phyloP scores from a whole-genome alignment of 2,888 invertebrate genomes.

The Trichacis sp. region DNA sequence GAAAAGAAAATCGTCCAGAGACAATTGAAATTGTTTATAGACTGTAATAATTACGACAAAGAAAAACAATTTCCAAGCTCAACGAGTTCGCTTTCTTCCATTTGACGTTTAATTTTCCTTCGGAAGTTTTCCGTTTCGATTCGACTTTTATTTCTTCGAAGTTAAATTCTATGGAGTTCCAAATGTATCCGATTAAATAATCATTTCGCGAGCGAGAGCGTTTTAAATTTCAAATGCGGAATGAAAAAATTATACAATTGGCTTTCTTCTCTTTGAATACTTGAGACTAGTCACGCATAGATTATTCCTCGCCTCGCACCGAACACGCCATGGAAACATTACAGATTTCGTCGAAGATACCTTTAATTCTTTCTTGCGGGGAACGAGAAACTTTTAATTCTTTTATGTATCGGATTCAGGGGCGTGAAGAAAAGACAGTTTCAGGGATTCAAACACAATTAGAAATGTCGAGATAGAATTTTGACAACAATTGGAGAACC shows the following conservation, averaged over 20 bases:
- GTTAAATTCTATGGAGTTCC: background rate
- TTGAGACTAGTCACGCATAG: slow-evolving; percentile 53
- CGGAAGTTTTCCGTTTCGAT: background rate
- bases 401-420: no score
- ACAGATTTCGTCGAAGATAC: slow-evolving; percentile 34
- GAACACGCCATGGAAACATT: slow-evolving; percentile 24
- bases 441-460: no score
- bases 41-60: background rate
- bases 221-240: slow-evolving; percentile 22
- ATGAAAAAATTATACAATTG: slow-evolving; percentile 39
- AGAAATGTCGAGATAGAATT: no score
- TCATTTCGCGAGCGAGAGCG: background rate
- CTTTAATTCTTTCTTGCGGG: slow-evolving; percentile 18
- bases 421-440: no score
- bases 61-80: background rate
- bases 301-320: slow-evolving; percentile 36
- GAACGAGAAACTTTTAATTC: no score
- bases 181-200: background rate
- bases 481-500: no score
- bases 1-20: background rate
- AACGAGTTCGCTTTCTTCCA: background rate
- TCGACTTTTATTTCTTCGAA: background rate
- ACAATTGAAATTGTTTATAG: background rate
- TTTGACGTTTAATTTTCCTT: background rate
- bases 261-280: slow-evolving; percentile 50